Base-by-base conservation (phyloP, 2,797 vertebrate species). In the Chlorospingus flavigularis region DNA sequence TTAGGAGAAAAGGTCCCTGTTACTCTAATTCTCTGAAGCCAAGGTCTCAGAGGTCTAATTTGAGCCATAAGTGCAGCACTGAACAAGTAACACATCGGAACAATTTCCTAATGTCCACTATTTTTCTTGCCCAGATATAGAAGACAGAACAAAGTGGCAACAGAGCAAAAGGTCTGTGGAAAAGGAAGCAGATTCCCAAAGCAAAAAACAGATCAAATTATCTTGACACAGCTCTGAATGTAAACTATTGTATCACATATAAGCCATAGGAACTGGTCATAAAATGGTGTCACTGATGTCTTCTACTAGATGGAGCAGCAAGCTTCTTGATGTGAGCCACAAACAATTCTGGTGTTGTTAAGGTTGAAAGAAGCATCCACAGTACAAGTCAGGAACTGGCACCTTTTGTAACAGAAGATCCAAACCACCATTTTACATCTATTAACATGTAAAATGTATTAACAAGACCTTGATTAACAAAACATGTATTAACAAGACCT, bases 171-270 rank as follows among this genome's bases (percentile, higher is more conserved):
- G 61, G 30, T 28, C 4, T 51, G 11, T 37, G 31, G 37, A 83
- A 88, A 88, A 53, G 47, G 40, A 53, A 80, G 45, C 10, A 53
- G 19, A 60, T 45, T 51, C 37, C 33, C 42, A 26, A 45, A 47
- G 13, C 11, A 53, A 73, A 72, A 63, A 30, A 19, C 21, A 73
- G 35, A 17, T 11, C 62, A 50, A 84, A 61, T 68, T 26, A 39
- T 68, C 77, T 70, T 74, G n/a, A 18, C 30, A 13, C 0, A 2
- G 21, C 37, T 86, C 73, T 81, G 65, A 66, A 40, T 13, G 16
- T 21, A 65, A 35, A 57, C n/a, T 23, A 1, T 0, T 54, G 15
- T 47, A 26, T 33, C 20, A 20, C 11, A 54, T 7, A 43, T 0
- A 71, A 51, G 77, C 16, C 43, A 15, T 4, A 47, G 76, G 39